A percentile compares a stretch with the other conserved stretches of the same genome.
phyloP scores from a whole-genome alignment of 2,113 vertebrate species.

The Vimba vimba region DNA sequence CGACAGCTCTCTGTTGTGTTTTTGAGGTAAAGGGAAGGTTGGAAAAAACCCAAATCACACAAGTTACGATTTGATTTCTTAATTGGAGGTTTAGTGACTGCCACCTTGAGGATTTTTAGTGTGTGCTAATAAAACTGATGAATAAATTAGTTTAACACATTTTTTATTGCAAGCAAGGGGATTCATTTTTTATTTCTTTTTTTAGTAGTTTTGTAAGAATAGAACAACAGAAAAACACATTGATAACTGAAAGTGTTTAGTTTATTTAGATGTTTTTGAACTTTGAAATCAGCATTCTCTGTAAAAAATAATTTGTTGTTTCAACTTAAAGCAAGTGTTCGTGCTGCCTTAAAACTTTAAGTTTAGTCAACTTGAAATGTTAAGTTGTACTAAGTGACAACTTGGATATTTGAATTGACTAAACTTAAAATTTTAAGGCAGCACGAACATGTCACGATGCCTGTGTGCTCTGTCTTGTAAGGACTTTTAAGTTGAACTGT shows the following conservation, averaged over 20 bases:
- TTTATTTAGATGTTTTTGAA: no score
- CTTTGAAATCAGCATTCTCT: no score
- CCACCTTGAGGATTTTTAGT: neutral
- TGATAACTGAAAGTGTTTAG: neutral
- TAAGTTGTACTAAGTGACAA: no score
- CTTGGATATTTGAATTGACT: no score
- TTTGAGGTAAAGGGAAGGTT: neutral
- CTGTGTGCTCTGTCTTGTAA: no score
- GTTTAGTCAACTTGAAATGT: no score
- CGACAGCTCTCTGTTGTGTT: neutral
- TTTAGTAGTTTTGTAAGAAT: neutral
- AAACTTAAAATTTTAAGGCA: no score
- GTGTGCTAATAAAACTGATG: constrained; percentile 10
- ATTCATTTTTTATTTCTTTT: neutral
- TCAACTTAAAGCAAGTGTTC: no score
- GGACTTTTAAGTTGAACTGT: no score
- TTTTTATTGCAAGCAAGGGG: neutral
- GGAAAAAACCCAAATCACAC: neutral
- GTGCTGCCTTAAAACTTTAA: no score
- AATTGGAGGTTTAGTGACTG: constrained; percentile 3
- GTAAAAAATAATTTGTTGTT: no score
- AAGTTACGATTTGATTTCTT: neutral
- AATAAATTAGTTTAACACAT: neutral
- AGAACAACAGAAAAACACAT: neutral
- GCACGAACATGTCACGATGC: no score